Base-by-base conservation (phyloP, 2,797 vertebrate species). In the Corythornis leucogaster region DNA sequence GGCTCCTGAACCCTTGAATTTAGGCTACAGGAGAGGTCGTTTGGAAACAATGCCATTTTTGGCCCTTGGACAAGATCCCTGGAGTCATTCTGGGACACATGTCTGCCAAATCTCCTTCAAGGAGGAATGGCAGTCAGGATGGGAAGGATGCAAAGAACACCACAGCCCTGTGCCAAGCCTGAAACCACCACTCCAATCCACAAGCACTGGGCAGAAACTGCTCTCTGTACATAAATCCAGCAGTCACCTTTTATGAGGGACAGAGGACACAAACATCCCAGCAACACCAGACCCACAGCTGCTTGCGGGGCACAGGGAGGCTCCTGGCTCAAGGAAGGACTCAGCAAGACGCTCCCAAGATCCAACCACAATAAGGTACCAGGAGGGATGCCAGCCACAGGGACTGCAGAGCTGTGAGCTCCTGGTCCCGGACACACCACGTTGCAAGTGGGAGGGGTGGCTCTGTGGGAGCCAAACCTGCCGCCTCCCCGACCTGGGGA, bases 331-430 rank as follows among this genome's bases (percentile, higher is more conserved):
- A 20, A 82, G 17, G 33, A 28, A 61, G 33, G 43, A 11, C 40
- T 85, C 43, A 35, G n/a, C 48, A 67, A n/a, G 53, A 9, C 24
- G 59, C 64, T 85, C 7, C 8, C n/a, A 33, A 89, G 59, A 80
- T 54, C 35, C 35, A 50, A 25, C 15, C 28, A 57, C 0, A 0
- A 22, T 2, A 1, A 67, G 40, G 31, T 51, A 46, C 0, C 2
- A 84, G n/a, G 48, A 85, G 7, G 4, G 14, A 40, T 40, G 38
- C 38, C 38, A 2, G 14, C 48, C 63, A n/a, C 58, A 43, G 12
- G 28, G 54, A 46, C 51, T 62, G 46, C 6, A 43, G 26, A 85
- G 15, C 43, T 43, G 8, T 11, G 18, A 77, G 31, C 3, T 38
- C 62, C 73, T 31, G 31, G 18, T 38, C 43, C 43, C 43, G 42